Conservation (phyloP, 2,113 vertebrate genomes). For the Anser cygnoides region DNA sequence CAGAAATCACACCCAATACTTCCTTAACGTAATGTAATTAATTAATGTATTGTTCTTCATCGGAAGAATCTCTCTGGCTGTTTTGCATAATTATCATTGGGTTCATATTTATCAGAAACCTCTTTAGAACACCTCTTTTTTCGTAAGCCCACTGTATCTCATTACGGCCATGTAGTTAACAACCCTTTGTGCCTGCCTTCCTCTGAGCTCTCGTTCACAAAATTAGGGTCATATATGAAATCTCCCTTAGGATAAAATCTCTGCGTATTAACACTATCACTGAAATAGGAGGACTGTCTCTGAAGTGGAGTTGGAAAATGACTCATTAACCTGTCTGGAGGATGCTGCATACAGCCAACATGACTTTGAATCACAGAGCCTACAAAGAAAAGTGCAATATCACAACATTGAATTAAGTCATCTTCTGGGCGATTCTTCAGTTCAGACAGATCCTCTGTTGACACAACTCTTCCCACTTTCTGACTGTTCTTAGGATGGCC, state of each 20-base stretch:
- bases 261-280: neutral
- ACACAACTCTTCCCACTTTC: neutral
- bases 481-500: neutral
- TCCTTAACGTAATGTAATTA: neutral
- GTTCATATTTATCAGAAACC: neutral
- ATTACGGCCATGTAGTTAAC: neutral
- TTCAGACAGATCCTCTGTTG: neutral
- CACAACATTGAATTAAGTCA: neutral
- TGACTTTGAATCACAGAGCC: neutral
- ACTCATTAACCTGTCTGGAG: neutral
- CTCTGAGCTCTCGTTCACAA: neutral
- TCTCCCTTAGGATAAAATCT: neutral
- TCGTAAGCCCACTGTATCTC: neutral
- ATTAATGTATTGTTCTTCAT: constrained; percentile 1
- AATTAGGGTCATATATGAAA: neutral
- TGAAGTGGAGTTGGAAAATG: neutral
- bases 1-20: neutral
- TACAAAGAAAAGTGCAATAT: neutral
- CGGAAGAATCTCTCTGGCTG: neutral
- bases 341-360: neutral
- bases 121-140: neutral
- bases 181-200: neutral
- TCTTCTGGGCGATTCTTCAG: neutral
- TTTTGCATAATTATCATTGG: neutral
- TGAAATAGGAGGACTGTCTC: neutral